phyloP scores from a whole-genome alignment of 2,888 invertebrate species.

The Eurytoma californica region DNA sequence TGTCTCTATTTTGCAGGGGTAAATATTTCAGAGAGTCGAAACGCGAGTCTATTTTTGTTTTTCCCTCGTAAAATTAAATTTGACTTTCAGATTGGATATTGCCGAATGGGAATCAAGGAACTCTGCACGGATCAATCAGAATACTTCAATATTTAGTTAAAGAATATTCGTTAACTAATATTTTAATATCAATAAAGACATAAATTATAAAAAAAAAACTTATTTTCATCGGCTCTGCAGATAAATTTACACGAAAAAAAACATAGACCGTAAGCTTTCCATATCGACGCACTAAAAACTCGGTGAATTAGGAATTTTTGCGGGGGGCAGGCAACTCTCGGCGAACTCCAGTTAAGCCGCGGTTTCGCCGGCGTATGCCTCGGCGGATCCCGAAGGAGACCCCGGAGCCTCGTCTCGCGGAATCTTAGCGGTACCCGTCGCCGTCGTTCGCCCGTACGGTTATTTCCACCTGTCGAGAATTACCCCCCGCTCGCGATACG shows the following conservation, averaged over 20 bases:
- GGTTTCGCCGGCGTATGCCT: conserved; percentile 17
- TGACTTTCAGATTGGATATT: conserved; percentile 1
- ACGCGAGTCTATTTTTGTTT: not conserved
- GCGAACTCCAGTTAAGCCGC: conserved; percentile 34
- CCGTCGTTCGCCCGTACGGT: conserved; percentile 71
- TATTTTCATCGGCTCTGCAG: too few relatives aligned
- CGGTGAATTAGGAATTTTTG: conserved; percentile 2
- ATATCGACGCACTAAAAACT: not conserved
- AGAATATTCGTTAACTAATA: too few relatives aligned
- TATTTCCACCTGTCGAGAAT: conserved; percentile 69
- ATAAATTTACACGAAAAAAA: not conserved
- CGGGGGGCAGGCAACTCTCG: conserved; percentile 6
- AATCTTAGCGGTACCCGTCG: conserved; percentile 69
- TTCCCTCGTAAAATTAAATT: not conserved
- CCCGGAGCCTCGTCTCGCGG: conserved; percentile 69
- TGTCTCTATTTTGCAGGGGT: not conserved
- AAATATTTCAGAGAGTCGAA: not conserved
- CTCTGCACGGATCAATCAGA: too few relatives aligned
- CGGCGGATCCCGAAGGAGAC: conserved; percentile 68
- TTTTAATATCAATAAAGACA: too few relatives aligned
- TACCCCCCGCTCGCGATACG: conserved; percentile 58
- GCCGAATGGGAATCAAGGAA: too few relatives aligned
- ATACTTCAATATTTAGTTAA: too few relatives aligned
- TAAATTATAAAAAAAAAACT: too few relatives aligned
- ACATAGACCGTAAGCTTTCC: not conserved